A percentile compares a stretch with the other conserved stretches of the same genome.
phyloP scores from a whole-genome alignment of 2,888 invertebrate genomes.

The Beris chalybata region DNA sequence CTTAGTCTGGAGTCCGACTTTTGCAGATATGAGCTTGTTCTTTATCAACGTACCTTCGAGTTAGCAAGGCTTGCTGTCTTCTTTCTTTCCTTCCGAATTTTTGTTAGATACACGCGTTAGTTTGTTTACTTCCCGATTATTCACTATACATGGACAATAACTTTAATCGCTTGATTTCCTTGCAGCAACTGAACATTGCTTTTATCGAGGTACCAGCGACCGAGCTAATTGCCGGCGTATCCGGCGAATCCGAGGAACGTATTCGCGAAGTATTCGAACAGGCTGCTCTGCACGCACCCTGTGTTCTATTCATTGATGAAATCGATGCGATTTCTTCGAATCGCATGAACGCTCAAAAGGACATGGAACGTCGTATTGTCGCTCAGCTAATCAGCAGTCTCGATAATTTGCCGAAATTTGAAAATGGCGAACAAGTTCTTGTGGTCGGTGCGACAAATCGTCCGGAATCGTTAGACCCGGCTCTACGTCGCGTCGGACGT shows the following conservation, averaged over 20 bases:
- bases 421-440: conserved; percentile 58
- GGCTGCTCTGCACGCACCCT: conserved; percentile 78
- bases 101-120: too few relatives aligned
- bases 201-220: conserved; percentile 87
- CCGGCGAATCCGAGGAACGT: conserved; percentile 93
- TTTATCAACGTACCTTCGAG: too few relatives aligned
- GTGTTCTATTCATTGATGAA: conserved; percentile 93
- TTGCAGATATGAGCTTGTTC: too few relatives aligned
- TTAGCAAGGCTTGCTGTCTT: too few relatives aligned
- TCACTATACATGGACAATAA: too few relatives aligned
- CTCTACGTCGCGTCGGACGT: conserved; percentile 85
- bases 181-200: conserved; percentile 78
- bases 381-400: conserved; percentile 87
- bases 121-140: too few relatives aligned
- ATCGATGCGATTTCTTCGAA: conserved; percentile 95
- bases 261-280: conserved; percentile 89
- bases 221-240: conserved; percentile 90
- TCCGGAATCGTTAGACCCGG: conserved; percentile 90
- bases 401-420: conserved; percentile 64
- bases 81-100: too few relatives aligned
- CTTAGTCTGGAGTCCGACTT: too few relatives aligned
- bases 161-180: too few relatives aligned
- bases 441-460: conserved; percentile 96
- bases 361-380: conserved; percentile 96
- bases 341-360: conserved; percentile 85